A percentile compares a stretch with the other conserved stretches of the same genome.
phyloP scores from a whole-genome alignment of 2,888 invertebrate species.

The Boloria selene region DNA sequence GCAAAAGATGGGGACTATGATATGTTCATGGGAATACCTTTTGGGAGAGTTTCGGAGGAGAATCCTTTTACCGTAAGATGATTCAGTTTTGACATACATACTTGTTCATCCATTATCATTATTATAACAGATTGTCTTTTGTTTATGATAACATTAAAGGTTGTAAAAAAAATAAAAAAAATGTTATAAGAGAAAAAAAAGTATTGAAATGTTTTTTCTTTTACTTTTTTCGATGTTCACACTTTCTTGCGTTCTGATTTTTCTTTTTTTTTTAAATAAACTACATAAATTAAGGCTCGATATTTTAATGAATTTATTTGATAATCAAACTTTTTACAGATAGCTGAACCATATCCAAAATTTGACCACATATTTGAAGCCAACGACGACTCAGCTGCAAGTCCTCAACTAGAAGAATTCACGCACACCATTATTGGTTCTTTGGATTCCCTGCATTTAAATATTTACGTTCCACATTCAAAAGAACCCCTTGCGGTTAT shows the following conservation, averaged over 20 bases:
- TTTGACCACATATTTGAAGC: conserved; percentile 57
- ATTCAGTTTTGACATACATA: no score
- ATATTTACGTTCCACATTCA: conserved; percentile 55
- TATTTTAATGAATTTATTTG: no score
- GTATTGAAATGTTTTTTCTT: no score
- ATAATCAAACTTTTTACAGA: conserved; percentile 45
- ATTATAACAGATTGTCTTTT: no score
- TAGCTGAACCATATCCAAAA: conserved; percentile 49
- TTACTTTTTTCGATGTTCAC: no score
- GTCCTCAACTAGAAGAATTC: conserved; percentile 56
- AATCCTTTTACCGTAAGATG: conserved; percentile 59
- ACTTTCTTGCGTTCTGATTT: no score
- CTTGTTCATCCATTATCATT: no score
- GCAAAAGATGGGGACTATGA: conserved; percentile 54
- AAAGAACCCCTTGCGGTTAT: conserved; percentile 53
- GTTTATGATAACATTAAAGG: no score
- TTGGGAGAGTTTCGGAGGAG: conserved; percentile 49
- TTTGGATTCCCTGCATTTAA: conserved; percentile 58
- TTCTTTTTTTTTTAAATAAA: no score
- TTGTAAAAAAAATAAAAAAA: no score
- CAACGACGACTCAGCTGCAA: conserved; percentile 54
- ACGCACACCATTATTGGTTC: conserved; percentile 43
- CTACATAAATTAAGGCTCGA: no score
- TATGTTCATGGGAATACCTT: conserved; percentile 64
- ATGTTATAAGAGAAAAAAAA: no score